Evolutionary conservation across 2,797 vertebrate genomes (phyloP), one percentile per base, ranked within the genome.

Genomic region (Brachyalestes nurse): DNA sequence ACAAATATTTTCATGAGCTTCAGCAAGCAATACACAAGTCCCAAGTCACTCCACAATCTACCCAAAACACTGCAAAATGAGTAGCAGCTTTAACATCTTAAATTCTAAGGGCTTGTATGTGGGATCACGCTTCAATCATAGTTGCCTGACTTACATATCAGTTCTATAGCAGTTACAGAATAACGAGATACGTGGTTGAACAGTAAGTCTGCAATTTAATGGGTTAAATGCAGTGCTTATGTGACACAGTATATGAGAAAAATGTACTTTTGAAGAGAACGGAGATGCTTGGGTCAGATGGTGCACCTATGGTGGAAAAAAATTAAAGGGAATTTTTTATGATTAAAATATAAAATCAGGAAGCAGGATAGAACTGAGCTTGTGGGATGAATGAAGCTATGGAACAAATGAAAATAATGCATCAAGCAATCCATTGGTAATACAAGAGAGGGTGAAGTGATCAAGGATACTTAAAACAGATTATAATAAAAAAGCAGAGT

Each of bases 261-360:
- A 55, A 74, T 38, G 14, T 0, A 69, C 61, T 72, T 34, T 34
- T 34, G 34, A 34, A 34, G 34, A 34, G 34, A 34, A 34, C 34
- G 2, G 34, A 34, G 34, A 34, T 34, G 34, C 34, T 34, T 53
- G 62, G 73, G 62, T 70, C 25, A 38, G 45, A 67, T 70, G 72
- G 42, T 10, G 47, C 42, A 64, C 38, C 53, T 62, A 47, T 64
- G 53, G 65, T 16, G 9, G 23, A 25, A 19, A 51, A 55, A 13
- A 74, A 86, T 78, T 67, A 77, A 23, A 76, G 53, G 66, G 12
- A 21, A 69, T 69, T n/a, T 25, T 17, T 66, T 77, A 80, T 78
- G 1, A 82, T 78, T 75, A 55, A 76, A 74, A 58, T 12, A 58
- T 53, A 45, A 67, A 57, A 2, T 70, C 21, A 40, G 23, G 51